Evolutionary conservation across 1,140 invertebrate species (phyloP).

Genomic region (Muscidifurax raptorellus): DNA sequence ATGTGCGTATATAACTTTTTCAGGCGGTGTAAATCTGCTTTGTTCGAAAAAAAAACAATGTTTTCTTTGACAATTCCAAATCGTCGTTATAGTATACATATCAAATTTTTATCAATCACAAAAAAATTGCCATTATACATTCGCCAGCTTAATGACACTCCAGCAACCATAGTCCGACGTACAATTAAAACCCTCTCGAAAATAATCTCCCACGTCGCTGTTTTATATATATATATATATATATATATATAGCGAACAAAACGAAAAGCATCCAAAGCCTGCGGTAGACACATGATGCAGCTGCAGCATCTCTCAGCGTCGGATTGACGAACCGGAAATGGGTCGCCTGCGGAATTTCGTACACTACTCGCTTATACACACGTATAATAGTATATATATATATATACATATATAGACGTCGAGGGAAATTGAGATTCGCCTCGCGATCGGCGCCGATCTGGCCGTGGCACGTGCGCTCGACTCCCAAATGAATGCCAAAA

Average conservation of each 20-base stretch:
- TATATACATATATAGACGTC: not conserved
- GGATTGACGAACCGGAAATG: conserved; percentile 36
- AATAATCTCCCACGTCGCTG: not conserved
- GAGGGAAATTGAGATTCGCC: conserved; percentile 24
- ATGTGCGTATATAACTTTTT: too few relatives aligned
- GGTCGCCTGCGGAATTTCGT: conserved; percentile 15
- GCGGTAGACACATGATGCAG: not conserved
- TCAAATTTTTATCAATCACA: too few relatives aligned
- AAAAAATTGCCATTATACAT: too few relatives aligned
- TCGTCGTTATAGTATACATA: too few relatives aligned
- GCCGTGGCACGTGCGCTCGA: not conserved
- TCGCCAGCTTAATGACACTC: too few relatives aligned
- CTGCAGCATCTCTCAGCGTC: not conserved
- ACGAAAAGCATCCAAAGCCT: not conserved
- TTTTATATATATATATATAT: too few relatives aligned
- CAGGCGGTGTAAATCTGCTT: too few relatives aligned
- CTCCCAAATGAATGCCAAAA: not conserved
- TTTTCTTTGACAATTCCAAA: too few relatives aligned
- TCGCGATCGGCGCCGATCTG: conserved; percentile 18
- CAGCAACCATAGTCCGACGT: too few relatives aligned
- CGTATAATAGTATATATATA: not conserved
- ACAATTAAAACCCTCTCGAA: too few relatives aligned
- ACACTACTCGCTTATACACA: not conserved
- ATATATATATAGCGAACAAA: not conserved
- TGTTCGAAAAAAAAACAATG: too few relatives aligned